Base-by-base conservation (phyloP, 92 coral and sea anemone genomes). In the Porites cylindrica region DNA sequence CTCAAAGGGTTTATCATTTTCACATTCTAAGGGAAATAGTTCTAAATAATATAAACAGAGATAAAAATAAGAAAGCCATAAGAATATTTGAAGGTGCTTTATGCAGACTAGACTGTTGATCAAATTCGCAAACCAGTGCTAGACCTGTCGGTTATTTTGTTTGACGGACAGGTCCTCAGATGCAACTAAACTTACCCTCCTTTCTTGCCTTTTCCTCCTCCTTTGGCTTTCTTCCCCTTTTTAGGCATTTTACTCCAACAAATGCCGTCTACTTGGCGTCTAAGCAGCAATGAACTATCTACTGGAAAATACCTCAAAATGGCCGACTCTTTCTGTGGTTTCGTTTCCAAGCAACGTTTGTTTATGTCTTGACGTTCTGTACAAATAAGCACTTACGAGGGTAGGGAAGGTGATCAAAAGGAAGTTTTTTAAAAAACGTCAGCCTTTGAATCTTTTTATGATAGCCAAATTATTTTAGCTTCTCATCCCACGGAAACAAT, bases 181-280 rank as follows among this genome's bases (percentile, higher is more conserved):
- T 56, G 9, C 20, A 32, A 58, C 53, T 2, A 53, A 8, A 92
- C 93, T 79, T 86, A 96, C 99, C 95, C 95, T 88, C 96, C 92
- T 82, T 95, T 88, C 70, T 91, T 86, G 67, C 80, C 93, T 91
- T 97, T 91, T 32, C 94, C 90, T 65, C 79, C 72, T 72, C 86
- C 93, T 79, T 96, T 93, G 16, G 93, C 94, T 86, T 96, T 96
- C 93, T 96, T 95, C 0, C 86, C 95, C 92, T 97, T 97, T 92
- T 95, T 97, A 6, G 99, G 99, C 99, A 95, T 95, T 70, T 90
- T 92, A 6, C 19, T 54, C 19, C 21, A n/a, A 38, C 50, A 38
- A 82, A 70, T 13, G 8, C 50, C 29, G 47, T 38, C 6, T 3
- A 38, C 14, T 1, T 7, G 12, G 20, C 11, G 12, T 13, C 14